These are phyloP conservation scores for Emys orbicularis DNA, from an alignment of 2,797 vertebrate genomes.

Conservation along the genomic window DNA sequence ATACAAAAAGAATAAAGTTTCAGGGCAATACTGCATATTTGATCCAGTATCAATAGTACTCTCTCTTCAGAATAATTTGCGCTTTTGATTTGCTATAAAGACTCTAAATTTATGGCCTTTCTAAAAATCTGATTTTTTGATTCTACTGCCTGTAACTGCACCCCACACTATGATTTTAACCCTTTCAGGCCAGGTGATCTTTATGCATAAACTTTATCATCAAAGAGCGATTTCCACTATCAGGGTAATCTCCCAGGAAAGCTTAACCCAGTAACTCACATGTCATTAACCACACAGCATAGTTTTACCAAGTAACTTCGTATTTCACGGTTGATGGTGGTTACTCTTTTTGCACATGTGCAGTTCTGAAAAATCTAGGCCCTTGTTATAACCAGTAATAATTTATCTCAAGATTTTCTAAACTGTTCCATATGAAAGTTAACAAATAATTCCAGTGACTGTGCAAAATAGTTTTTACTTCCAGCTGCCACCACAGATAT, in stretches of 20 bases:
- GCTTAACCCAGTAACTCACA: not conserved
- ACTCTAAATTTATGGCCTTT: not conserved
- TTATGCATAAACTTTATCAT: not conserved
- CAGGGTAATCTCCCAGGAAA: not conserved
- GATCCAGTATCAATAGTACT: not conserved
- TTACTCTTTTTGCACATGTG: not conserved
- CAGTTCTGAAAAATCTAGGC: not conserved
- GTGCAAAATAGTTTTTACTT: constrained; percentile 34
- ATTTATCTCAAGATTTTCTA: not conserved
- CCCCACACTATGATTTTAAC: not conserved
- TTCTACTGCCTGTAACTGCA: not conserved
- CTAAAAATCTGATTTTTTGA: not conserved
- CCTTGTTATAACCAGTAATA: not conserved
- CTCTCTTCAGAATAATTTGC: not conserved
- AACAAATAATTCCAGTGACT: not conserved
- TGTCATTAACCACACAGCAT: not conserved
- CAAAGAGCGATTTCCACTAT: not conserved
- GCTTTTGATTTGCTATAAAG: not conserved
- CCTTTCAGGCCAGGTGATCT: not conserved
- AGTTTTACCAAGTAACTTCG: not conserved
- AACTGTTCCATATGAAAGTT: constrained; percentile 10
- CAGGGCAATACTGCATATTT: not conserved
- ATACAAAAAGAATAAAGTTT: not conserved
- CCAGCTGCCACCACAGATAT: not conserved
- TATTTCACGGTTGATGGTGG: not conserved